phyloP scores from a whole-genome alignment of 1,140 invertebrate species.

The Geopemphigus sp. region DNA sequence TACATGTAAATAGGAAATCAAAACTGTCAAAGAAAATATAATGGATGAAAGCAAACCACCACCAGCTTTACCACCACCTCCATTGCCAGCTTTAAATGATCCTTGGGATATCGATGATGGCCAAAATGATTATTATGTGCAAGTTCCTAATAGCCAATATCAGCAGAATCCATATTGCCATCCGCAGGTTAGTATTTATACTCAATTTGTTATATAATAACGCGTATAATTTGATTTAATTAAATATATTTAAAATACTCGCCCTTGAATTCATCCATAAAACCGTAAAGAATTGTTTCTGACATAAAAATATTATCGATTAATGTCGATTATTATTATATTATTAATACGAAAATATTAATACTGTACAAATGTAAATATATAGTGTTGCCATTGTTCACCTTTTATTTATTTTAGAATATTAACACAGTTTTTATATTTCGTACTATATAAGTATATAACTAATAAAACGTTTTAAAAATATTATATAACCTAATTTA shows the following conservation, averaged over 20 bases:
- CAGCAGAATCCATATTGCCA: not conserved
- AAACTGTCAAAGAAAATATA: not conserved
- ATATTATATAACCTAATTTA: too few species aligned
- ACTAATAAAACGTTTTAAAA: too few species aligned
- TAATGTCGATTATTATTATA: too few species aligned
- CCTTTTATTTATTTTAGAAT: too few species aligned
- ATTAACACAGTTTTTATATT: too few species aligned
- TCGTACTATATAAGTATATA: too few species aligned
- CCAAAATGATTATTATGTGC: slow-evolving; percentile 37
- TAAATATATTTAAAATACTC: not conserved
- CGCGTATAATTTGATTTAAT: not conserved
- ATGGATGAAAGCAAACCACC: slow-evolving; percentile 46
- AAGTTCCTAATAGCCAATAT: not conserved
- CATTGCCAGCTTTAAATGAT: slow-evolving; percentile 21
- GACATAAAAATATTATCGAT: too few species aligned
- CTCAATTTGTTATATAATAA: not conserved
- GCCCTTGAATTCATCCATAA: not conserved
- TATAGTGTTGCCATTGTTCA: too few species aligned
- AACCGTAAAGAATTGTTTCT: too few species aligned
- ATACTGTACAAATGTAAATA: too few species aligned
- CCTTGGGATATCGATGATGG: slow-evolving; percentile 12
- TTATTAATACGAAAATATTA: too few species aligned
- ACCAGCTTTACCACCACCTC: slow-evolving; percentile 24
- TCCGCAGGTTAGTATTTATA: not conserved
- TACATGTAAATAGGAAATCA: not conserved